These are phyloP conservation scores for Camponotus pennsylvanicus DNA, from an alignment of 1,140 invertebrate genomes.

Conservation along the genomic window DNA sequence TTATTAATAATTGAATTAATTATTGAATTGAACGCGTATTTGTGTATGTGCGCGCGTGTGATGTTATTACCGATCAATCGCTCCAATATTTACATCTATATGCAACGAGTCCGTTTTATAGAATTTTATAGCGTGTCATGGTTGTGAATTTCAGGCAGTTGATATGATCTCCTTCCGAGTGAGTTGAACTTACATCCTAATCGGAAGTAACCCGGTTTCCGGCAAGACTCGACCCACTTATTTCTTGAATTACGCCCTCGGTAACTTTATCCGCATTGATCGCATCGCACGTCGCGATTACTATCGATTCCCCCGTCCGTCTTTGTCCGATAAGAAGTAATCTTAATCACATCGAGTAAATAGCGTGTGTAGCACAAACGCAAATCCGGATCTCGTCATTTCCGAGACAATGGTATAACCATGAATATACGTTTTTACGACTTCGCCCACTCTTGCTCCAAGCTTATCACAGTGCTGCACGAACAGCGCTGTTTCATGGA, in stretches of 20 bases:
- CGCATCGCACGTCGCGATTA: slow-evolving; percentile 26
- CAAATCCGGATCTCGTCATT: slow-evolving; percentile 15
- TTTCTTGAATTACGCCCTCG: slow-evolving; percentile 12
- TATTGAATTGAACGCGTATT: not conserved
- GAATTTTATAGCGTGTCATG: not conserved
- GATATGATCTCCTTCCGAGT: slow-evolving; percentile 23
- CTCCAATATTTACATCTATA: not conserved
- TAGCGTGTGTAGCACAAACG: slow-evolving; percentile 24
- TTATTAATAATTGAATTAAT: not conserved
- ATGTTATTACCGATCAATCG: not conserved
- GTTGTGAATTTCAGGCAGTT: not conserved
- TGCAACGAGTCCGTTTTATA: not conserved
- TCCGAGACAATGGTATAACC: slow-evolving; percentile 31
- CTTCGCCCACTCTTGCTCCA: not conserved
- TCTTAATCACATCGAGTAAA: slow-evolving; percentile 37
- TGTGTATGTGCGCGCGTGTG: too few species aligned
- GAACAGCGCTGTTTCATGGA: not conserved
- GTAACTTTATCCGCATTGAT: slow-evolving; percentile 43
- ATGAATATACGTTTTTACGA: slow-evolving; percentile 32
- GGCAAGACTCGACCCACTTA: slow-evolving; percentile 41
- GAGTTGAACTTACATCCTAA: slow-evolving; percentile 24
- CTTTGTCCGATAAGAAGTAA: slow-evolving; percentile 54
- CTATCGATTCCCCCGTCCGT: slow-evolving; percentile 25
- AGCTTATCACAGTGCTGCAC: not conserved
- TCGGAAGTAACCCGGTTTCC: slow-evolving; percentile 54